Percentiles rank a stretch among this genome's conserved stretches.
Conservation (phyloP, 2,113 vertebrate genomes). For the Etheostoma spectabile region DNA sequence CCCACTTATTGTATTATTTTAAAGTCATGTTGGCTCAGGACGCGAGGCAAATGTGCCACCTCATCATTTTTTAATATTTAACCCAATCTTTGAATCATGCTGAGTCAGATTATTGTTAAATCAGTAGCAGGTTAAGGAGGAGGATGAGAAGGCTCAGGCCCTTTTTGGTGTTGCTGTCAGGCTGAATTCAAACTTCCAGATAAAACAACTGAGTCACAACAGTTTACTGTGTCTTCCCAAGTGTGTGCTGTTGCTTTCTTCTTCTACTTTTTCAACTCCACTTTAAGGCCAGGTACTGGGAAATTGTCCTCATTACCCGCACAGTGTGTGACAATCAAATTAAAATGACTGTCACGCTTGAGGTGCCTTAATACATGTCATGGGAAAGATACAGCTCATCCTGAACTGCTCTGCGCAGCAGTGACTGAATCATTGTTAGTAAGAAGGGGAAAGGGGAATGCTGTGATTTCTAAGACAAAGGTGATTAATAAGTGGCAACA, state of each 20-base stretch:
- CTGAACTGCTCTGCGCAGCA: constrained; percentile 18
- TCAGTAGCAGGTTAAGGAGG: constrained; percentile 2
- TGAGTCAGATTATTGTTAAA: constrained; percentile 26
- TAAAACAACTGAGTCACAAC: constrained; percentile 49
- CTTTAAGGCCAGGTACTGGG: background rate
- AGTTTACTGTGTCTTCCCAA: constrained; percentile 6
- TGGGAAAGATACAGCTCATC: constrained; percentile 1
- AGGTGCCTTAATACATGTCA: background rate
- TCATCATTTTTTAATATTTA: constrained; percentile 35
- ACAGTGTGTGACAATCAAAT: background rate
- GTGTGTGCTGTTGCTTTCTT: constrained; percentile 12
- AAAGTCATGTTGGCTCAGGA: constrained; percentile 5
- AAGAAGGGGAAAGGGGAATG: constrained; percentile 15
- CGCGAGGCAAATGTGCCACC: constrained; percentile 16
- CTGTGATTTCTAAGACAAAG: background rate
- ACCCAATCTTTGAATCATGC: constrained; percentile 32
- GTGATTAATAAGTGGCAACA: background rate
- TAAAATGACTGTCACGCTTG: constrained; percentile 4
- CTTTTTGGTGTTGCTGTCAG: constrained; percentile 12
- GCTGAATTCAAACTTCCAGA: constrained; percentile 10
- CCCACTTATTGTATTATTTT: background rate
- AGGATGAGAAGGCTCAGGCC: constrained; percentile 15
- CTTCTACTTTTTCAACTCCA: background rate
- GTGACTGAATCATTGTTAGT: constrained; percentile 10
- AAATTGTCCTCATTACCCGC: background rate